These are phyloP conservation scores for Tetropium fuscum DNA, from an alignment of 2,888 invertebrate genomes.

Conservation along the genomic window DNA sequence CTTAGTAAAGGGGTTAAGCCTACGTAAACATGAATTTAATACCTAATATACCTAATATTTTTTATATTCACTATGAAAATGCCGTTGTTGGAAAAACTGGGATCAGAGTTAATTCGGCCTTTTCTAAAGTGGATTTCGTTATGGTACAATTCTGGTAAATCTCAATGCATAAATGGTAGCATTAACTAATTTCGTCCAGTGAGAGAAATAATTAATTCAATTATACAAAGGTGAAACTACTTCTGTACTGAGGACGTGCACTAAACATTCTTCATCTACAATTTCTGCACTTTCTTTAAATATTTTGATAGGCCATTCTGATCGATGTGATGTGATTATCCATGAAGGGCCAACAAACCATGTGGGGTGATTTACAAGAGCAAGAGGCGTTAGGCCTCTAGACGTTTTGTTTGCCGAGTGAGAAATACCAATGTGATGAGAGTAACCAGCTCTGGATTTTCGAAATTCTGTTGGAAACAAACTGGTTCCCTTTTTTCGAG, in stretches of 20 bases:
- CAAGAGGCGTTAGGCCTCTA: not conserved
- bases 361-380: not conserved
- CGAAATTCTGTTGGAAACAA: not conserved
- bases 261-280: not conserved
- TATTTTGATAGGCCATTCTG: not conserved
- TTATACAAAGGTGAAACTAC: not conserved
- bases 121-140: too few relatives aligned
- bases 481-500: not conserved
- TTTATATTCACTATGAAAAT: slow-evolving; percentile 2
- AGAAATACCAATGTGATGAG: slow-evolving; percentile 1
- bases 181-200: not conserved
- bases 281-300: not conserved
- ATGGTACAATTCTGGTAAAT: too few relatives aligned
- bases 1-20: not conserved
- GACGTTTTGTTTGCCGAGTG: not conserved
- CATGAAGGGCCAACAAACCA: not conserved
- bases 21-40: not conserved
- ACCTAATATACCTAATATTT: not conserved
- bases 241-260: not conserved
- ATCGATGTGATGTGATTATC: not conserved
- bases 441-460: not conserved
- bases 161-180: not conserved
- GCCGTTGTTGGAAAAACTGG: not conserved
- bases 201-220: slow-evolving; percentile 13
- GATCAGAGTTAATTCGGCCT: not conserved